A percentile compares a stretch with the other conserved stretches of the same genome.
phyloP scores from a whole-genome alignment of 2,113 vertebrate species.

The Heterochromis multidens region DNA sequence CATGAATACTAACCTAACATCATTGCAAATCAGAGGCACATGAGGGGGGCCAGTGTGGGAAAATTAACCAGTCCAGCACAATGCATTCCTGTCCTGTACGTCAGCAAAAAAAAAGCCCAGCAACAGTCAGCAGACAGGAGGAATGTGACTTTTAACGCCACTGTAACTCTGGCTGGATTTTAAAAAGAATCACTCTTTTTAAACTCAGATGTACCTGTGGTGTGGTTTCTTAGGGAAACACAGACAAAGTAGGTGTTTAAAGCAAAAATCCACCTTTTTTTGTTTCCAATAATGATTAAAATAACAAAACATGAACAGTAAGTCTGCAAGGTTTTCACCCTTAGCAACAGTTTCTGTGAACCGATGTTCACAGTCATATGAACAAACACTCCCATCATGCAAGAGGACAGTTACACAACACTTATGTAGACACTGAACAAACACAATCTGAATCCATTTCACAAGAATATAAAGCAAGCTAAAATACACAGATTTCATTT shows the following conservation, averaged over 20 bases:
- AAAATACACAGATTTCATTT: not conserved
- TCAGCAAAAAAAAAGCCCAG: conserved; percentile 56
- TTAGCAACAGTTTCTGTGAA: conserved; percentile 23
- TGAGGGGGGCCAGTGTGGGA: conserved; percentile 38
- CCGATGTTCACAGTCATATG: conserved; percentile 31
- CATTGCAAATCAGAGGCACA: conserved; percentile 51
- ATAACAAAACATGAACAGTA: not conserved
- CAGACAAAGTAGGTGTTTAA: not conserved
- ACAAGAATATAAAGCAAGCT: not conserved
- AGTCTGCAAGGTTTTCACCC: not conserved
- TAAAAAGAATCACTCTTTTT: not conserved
- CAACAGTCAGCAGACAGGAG: conserved; percentile 37
- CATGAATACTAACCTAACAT: conserved; percentile 17
- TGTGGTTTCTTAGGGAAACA: not conserved
- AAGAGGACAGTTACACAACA: conserved; percentile 18
- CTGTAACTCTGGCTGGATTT: conserved; percentile 17
- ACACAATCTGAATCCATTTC: conserved; percentile 5
- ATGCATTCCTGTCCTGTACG: conserved; percentile 58
- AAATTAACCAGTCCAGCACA: conserved; percentile 57
- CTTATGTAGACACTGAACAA: not conserved
- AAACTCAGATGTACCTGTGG: not conserved
- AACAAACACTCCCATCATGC: conserved; percentile 3
- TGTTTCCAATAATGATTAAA: not conserved
- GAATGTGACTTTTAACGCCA: conserved; percentile 62
- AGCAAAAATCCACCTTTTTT: not conserved